Percentiles rank a stretch among this genome's conserved stretches.
Conservation (phyloP, 2,113 vertebrate genomes). For the Mus spicilegus region DNA sequence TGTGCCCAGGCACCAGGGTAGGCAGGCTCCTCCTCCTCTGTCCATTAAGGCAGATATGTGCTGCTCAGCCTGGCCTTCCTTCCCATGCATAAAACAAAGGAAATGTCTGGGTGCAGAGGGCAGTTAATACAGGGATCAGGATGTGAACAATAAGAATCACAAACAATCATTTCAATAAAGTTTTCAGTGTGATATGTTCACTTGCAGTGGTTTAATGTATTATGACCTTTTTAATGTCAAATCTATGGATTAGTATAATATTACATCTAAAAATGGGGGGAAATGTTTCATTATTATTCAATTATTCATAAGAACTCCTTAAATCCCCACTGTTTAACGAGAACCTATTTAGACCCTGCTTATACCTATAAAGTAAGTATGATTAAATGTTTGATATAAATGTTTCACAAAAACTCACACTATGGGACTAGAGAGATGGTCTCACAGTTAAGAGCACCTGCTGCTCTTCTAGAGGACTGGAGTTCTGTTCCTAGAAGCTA, state of each 20-base stretch:
- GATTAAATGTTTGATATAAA: not conserved
- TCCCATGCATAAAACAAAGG: not conserved
- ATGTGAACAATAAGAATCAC: not conserved
- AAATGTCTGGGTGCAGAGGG: not conserved
- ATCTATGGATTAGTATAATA: not conserved
- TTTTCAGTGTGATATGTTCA: not conserved
- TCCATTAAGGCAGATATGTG: not conserved
- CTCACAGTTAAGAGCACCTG: not conserved
- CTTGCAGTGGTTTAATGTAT: not conserved
- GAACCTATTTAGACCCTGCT: not conserved
- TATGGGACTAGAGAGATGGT: not conserved
- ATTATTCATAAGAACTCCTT: not conserved
- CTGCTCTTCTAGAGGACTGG: not conserved
- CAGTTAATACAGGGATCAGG: not conserved
- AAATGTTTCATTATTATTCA: not conserved
- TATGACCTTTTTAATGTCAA: not conserved
- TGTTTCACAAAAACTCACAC: not conserved
- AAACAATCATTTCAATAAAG: constrained; percentile 13
- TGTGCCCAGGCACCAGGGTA: not conserved
- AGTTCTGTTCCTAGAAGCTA: not conserved
- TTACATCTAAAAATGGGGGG: not conserved
- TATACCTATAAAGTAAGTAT: not conserved
- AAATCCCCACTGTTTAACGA: not conserved
- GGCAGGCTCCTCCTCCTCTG: not conserved
- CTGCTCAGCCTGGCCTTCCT: not conserved